phyloP scores from a whole-genome alignment of 23 tunicate species.

The Aplidium turbinatum region DNA sequence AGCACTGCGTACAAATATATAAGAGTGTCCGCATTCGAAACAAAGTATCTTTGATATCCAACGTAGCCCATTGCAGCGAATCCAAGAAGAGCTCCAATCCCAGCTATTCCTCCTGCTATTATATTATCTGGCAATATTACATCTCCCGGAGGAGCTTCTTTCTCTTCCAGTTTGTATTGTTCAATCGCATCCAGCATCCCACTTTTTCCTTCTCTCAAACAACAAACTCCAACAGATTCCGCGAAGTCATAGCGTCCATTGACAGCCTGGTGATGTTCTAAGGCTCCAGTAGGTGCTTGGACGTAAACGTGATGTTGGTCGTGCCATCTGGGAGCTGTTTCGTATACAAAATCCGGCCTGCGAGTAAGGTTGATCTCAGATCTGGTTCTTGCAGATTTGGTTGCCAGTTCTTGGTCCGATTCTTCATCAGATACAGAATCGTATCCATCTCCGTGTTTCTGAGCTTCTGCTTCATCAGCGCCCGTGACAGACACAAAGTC shows the following conservation, averaged over 20 bases:
- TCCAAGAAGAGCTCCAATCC: slow-evolving; percentile 27
- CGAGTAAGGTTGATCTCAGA: slow-evolving; percentile 62
- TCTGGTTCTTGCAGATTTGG: slow-evolving; percentile 53
- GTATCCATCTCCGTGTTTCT: slow-evolving; percentile 19
- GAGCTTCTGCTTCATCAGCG: background rate
- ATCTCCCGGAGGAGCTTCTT: slow-evolving; percentile 43
- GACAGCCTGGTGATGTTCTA: slow-evolving; percentile 49
- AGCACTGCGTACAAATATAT: slow-evolving; percentile 65
- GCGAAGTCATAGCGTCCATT: slow-evolving; percentile 54
- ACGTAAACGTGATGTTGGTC: slow-evolving; percentile 63
- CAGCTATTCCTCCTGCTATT: slow-evolving; percentile 12
- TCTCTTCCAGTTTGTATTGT: slow-evolving; percentile 36
- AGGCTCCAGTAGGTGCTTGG: slow-evolving; percentile 59
- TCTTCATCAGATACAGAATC: slow-evolving; percentile 85
- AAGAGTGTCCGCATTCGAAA: slow-evolving; percentile 75
- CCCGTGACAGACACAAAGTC: too few relatives aligned
- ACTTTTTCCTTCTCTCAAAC: slow-evolving; percentile 7
- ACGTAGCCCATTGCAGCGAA: slow-evolving; percentile 27
- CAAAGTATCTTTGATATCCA: slow-evolving; percentile 47
- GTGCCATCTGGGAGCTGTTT: slow-evolving; percentile 79
- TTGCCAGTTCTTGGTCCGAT: slow-evolving; percentile 70
- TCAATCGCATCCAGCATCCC: slow-evolving; percentile 3
- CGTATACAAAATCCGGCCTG: slow-evolving; percentile 48
- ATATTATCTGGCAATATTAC: slow-evolving; percentile 22
- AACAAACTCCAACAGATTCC: slow-evolving; percentile 14